phyloP scores from a whole-genome alignment of 2,888 invertebrate species.

The Sinodicranocentrus sp. region DNA sequence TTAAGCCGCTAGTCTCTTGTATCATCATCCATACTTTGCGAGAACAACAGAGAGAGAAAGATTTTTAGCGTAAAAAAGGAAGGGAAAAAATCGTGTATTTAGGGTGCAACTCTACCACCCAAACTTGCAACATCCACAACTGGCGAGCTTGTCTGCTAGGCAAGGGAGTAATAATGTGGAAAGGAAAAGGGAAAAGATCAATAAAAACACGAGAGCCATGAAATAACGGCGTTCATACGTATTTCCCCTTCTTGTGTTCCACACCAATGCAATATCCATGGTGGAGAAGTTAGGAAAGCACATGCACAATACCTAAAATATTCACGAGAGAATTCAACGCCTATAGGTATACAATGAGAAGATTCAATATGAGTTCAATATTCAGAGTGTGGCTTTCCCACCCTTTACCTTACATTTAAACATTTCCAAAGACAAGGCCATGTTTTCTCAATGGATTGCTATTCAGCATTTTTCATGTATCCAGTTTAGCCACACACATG shows the following conservation, averaged over 20 bases:
- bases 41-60: not conserved
- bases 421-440: no score
- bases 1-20: no score
- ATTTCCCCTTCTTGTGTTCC: slow-evolving; percentile 13
- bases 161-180: not conserved
- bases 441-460: no score
- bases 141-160: not conserved
- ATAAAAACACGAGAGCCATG: slow-evolving; percentile 28
- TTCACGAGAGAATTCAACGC: not conserved
- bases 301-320: not conserved
- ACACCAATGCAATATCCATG: no score
- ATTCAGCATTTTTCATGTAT: no score
- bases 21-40: not conserved
- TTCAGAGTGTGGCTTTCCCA: not conserved
- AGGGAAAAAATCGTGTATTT: slow-evolving; percentile 1
- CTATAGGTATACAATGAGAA: not conserved
- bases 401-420: no score
- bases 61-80: not conserved
- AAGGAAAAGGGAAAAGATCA: slow-evolving; percentile 18
- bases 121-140: not conserved
- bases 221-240: slow-evolving; percentile 14
- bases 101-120: not conserved
- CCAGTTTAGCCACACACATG: no score
- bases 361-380: no score
- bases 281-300: not conserved